phyloP scores from a whole-genome alignment of 2,113 vertebrate genomes.

The Archilochus colubris region DNA sequence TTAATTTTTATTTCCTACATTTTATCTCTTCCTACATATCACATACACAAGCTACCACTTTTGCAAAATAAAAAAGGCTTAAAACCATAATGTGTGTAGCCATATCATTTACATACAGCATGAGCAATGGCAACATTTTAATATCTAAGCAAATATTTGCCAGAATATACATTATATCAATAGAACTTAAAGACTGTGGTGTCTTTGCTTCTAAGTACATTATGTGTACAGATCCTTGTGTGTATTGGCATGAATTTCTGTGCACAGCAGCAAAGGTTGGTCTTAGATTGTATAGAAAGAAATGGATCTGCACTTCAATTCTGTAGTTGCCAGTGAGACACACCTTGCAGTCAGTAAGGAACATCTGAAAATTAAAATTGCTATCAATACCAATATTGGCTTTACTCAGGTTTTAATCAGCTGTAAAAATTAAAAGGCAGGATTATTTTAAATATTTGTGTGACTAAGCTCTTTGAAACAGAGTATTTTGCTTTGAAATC shows the following conservation, averaged over 20 bases:
- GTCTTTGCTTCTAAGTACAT: not conserved
- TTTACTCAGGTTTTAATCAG: not conserved
- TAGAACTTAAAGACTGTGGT: not conserved
- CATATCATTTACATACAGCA: conserved; percentile 47
- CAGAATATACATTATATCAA: not conserved
- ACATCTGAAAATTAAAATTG: not conserved
- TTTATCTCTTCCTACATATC: conserved; percentile 15
- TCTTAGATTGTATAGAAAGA: not conserved
- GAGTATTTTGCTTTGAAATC: not conserved
- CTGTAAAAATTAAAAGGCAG: not conserved
- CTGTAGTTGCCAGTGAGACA: not conserved
- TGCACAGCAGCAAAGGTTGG: not conserved
- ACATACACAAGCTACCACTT: not conserved
- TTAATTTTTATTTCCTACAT: conserved; percentile 29
- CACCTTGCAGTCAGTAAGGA: not conserved
- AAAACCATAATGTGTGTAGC: conserved; percentile 41
- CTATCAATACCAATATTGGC: not conserved
- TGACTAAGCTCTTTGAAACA: not conserved
- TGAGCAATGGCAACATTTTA: conserved; percentile 77
- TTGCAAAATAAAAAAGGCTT: conserved; percentile 10
- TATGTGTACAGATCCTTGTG: not conserved
- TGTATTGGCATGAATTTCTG: not conserved
- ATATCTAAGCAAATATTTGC: not conserved
- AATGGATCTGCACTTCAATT: not conserved
- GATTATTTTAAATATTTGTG: not conserved